phyloP scores from a whole-genome alignment of 1,140 invertebrate genomes.

The Cryptotermes secundus region DNA sequence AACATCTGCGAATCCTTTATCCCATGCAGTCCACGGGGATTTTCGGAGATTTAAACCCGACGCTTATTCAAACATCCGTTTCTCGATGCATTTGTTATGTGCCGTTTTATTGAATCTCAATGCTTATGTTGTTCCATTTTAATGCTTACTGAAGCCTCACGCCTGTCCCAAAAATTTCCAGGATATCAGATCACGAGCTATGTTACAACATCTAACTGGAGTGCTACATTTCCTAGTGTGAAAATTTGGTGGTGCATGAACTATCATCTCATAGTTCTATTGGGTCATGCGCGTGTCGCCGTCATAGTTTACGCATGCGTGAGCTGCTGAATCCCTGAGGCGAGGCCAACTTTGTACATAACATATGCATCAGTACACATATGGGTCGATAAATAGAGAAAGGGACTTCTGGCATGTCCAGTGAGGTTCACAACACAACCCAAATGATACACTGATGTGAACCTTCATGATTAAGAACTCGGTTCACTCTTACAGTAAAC shows the following conservation, averaged over 20 bases:
- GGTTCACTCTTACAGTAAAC: background rate
- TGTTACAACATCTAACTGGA: background rate
- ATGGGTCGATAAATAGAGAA: background rate
- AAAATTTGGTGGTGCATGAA: background rate
- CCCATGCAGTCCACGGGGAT: too few species aligned
- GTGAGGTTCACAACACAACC: background rate
- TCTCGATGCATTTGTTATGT: too few species aligned
- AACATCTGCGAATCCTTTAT: too few species aligned
- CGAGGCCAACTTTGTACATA: background rate
- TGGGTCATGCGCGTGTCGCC: background rate
- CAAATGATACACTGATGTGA: background rate
- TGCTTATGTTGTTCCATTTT: too few species aligned
- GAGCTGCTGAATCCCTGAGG: background rate
- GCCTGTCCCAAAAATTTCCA: too few species aligned
- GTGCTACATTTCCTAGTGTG: background rate
- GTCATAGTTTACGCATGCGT: background rate
- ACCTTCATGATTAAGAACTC: background rate
- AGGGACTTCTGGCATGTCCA: background rate
- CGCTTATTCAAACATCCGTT: too few species aligned
- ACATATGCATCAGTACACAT: background rate
- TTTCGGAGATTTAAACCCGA: too few species aligned
- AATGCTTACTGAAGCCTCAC: too few species aligned
- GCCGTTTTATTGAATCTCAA: too few species aligned
- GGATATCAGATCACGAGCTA: too few species aligned
- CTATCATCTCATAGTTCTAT: background rate